Evolutionary conservation across 2,113 vertebrate genomes (phyloP).

Genomic region (Pedetes capensis): DNA sequence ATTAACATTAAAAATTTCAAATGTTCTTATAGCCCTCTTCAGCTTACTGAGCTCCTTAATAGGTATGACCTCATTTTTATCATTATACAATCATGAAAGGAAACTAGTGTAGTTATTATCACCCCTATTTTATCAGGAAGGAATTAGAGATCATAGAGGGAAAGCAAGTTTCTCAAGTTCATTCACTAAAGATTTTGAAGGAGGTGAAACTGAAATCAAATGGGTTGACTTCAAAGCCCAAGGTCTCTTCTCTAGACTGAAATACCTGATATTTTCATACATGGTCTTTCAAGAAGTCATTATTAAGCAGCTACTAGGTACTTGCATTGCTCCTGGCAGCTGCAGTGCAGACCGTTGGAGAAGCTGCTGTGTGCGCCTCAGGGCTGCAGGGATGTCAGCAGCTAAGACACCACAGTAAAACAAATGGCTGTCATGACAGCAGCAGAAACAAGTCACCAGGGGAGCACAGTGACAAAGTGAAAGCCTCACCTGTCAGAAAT

Average conservation of each 20-base stretch:
- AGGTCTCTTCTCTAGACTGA: neutral
- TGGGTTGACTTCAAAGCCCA: neutral
- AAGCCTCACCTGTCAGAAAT: neutral
- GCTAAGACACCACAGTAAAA: neutral
- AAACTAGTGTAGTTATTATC: neutral
- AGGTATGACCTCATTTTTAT: neutral
- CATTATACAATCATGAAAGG: neutral
- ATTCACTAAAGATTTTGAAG: neutral
- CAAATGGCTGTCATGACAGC: neutral
- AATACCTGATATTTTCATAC: constrained; percentile 7
- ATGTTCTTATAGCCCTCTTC: neutral
- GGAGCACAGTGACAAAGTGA: neutral
- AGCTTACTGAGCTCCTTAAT: neutral
- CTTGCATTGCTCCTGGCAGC: neutral
- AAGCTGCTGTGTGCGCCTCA: neutral
- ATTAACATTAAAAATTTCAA: neutral
- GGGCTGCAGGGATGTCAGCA: neutral
- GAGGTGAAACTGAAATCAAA: neutral
- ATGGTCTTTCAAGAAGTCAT: neutral
- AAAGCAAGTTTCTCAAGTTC: neutral
- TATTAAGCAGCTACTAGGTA: neutral
- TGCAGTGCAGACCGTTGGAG: neutral
- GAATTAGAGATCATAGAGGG: neutral
- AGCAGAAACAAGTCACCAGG: neutral
- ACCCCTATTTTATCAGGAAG: neutral